Conservation (phyloP, 2,797 vertebrate genomes). For the Ispidina picta region DNA sequence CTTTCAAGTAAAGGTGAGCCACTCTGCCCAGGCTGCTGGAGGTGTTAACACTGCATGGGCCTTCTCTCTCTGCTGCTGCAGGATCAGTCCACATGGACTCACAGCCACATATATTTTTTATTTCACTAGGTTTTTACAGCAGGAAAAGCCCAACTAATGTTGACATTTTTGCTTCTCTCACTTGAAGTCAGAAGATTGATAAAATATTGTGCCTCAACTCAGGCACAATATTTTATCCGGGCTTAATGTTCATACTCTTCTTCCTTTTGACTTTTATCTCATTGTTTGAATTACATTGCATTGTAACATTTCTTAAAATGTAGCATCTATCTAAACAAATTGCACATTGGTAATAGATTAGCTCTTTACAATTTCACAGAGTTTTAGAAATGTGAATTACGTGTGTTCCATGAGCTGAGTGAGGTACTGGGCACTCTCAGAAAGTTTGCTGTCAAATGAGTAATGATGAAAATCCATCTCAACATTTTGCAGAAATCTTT, state of each 20-base stretch:
- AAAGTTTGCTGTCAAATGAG: background rate
- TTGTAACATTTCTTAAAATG: background rate
- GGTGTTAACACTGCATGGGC: rapidly evolving
- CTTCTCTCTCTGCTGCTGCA: background rate
- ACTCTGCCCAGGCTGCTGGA: background rate
- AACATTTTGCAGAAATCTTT: conserved; percentile 23
- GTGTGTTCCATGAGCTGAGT: background rate
- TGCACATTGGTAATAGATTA: background rate
- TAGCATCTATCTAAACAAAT: background rate
- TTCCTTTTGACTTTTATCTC: background rate
- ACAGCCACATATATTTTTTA: rapidly evolving
- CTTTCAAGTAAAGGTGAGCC: background rate
- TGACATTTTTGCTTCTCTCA: background rate
- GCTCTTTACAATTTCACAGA: background rate
- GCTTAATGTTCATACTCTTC: background rate
- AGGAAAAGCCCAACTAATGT: background rate
- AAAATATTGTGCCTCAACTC: background rate
- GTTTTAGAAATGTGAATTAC: background rate
- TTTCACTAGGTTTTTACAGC: background rate
- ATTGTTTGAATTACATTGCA: background rate
- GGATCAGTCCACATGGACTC: background rate
- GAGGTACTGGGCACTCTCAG: background rate
- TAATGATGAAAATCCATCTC: conserved; percentile 8
- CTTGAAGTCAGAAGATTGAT: background rate
- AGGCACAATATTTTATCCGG: background rate